Conservation (phyloP, 2,797 vertebrate species). For the Furcifer pardalis region DNA sequence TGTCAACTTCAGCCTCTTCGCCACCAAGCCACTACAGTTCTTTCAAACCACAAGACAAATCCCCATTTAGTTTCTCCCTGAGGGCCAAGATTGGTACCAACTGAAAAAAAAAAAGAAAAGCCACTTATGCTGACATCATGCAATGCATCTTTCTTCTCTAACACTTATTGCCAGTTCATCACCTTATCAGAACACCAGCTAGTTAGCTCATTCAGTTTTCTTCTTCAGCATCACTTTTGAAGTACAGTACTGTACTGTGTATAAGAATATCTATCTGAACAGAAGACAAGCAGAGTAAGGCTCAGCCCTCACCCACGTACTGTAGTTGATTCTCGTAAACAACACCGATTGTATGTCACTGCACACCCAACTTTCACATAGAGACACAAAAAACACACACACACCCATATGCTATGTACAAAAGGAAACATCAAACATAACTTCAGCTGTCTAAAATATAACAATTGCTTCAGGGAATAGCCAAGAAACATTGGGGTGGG, state of each 20-base stretch:
- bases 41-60: too few species aligned
- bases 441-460: slow-evolving; percentile 41
- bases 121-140: background rate
- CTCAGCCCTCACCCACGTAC: background rate
- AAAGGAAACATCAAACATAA: background rate
- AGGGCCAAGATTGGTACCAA: background rate
- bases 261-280: background rate
- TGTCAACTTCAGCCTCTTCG: too few species aligned
- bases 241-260: background rate
- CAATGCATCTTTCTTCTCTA: slow-evolving; percentile 9
- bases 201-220: background rate
- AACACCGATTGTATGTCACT: background rate
- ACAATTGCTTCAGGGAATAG: background rate
- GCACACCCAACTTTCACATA: background rate
- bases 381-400: too few species aligned
- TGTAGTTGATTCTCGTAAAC: background rate
- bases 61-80: background rate
- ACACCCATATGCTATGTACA: background rate
- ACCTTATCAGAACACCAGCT: slow-evolving; percentile 6
- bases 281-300: slow-evolving; percentile 42
- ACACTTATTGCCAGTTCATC: background rate
- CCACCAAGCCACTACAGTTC: too few species aligned
- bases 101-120: slow-evolving; percentile 20
- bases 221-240: slow-evolving; percentile 3
- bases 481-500: background rate